Evolutionary conservation across 1,140 invertebrate species (phyloP).

Genomic region (Neocloeon triangulifer): DNA sequence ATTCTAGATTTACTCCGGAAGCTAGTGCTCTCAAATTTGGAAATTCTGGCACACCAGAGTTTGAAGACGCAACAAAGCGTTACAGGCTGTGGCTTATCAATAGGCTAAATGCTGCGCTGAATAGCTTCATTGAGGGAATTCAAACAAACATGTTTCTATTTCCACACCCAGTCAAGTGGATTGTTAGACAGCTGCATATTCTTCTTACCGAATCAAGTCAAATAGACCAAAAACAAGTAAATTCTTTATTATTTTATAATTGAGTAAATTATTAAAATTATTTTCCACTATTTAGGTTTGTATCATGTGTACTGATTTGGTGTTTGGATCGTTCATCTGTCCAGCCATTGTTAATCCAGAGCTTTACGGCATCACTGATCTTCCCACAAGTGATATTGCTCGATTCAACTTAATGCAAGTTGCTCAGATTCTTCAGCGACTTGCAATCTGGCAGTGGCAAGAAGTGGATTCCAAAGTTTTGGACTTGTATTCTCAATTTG

Average conservation of each 20-base stretch:
- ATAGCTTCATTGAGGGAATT: constrained; percentile 64
- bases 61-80: constrained; percentile 40
- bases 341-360: constrained; percentile 92
- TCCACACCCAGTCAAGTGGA: constrained; percentile 59
- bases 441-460: constrained; percentile 68
- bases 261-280: no score
- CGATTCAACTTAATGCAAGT: constrained; percentile 81
- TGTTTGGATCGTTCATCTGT: constrained; percentile 87
- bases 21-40: constrained; percentile 63
- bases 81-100: constrained; percentile 60
- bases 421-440: constrained; percentile 73
- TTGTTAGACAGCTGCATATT: constrained; percentile 50
- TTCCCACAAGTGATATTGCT: constrained; percentile 74
- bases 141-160: constrained; percentile 78
- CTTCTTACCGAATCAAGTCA: constrained; percentile 36
- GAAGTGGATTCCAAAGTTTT: constrained; percentile 43
- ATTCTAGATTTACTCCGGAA: constrained; percentile 34
- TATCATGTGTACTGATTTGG: constrained; percentile 72
- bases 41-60: constrained; percentile 40
- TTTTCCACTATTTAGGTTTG: constrained; percentile 31
- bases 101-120: constrained; percentile 56
- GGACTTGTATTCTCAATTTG: constrained; percentile 54
- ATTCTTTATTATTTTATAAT: no score
- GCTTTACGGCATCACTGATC: constrained; percentile 83
- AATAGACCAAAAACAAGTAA: constrained; percentile 36